Base-by-base conservation (phyloP, 2,113 vertebrate species). In the Lycaon pictus region DNA sequence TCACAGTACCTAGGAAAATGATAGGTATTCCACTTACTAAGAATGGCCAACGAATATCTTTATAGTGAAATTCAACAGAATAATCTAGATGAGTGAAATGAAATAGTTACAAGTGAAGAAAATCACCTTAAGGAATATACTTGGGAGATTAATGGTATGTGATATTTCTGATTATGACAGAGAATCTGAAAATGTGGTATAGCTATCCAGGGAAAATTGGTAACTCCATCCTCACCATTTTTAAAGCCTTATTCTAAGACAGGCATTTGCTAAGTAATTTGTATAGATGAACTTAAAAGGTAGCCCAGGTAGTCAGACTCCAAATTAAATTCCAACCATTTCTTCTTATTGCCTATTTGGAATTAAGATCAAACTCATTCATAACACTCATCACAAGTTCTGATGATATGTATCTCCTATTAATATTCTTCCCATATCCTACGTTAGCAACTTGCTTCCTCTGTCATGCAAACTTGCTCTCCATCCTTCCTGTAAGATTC, bases 211-310 rank as follows among this genome's bases (percentile, higher is more conserved):
- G 37, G 27, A 65, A 97, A 91, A 86, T 79, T 35, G n/a, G 8
- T 51, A 88, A 89, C 55, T 69, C 17, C 2, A 72, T 67, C 20
- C 11, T 92, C 7, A 23, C 4, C n/a, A 87, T 74, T 55, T 94
- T 88, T 48, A 43, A 94, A 65, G 67, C 15, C 17, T 63, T 74
- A 90, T 85, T 94, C 37, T 81, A 96, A 96, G 56, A 84, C 3
- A 71, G 11, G 15, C 37, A 11, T 97, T 91, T 89, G 55, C n/a
- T 96, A 96, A 65, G 15, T 72, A 93, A 71, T 95, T 95, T 93
- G 82, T 79, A 58, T 29, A 72, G 32, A 56, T 65, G 48, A 96
- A 97, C 35, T 83, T 79, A 62, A 5, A 84, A 58, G 55, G 12
- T 84, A 65, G 37, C 32, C 29, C 23, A 77, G n/a, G 25, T 43